A percentile compares a stretch with the other conserved stretches of the same genome.
phyloP scores from a whole-genome alignment of 2,888 invertebrate genomes.

The Orchesella flavescens region DNA sequence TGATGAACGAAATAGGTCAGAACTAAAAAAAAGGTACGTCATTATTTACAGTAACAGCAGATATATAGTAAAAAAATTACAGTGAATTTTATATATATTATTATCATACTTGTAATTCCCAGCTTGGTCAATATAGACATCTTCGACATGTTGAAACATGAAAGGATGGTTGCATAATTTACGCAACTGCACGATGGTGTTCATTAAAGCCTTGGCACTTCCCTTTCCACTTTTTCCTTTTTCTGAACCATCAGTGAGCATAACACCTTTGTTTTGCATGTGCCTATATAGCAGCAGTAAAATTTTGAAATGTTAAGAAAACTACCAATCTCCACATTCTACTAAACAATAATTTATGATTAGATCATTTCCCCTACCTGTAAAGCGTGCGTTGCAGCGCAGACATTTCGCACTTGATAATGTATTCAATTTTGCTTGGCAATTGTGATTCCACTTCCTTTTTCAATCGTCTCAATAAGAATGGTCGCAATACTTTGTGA shows the following conservation, averaged over 20 bases:
- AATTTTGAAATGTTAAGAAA: too few species aligned
- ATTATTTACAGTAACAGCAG: too few species aligned
- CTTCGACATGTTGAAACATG: constrained; percentile 99
- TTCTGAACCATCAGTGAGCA: constrained; percentile 95
- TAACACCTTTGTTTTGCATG: constrained; percentile 97
- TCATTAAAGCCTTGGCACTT: constrained; percentile 97
- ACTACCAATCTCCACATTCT: too few species aligned
- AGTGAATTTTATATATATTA: too few species aligned
- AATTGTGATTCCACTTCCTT: constrained; percentile 99
- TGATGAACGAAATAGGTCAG: constrained; percentile 92
- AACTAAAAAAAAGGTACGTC: constrained; percentile 76
- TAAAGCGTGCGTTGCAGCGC: constrained; percentile 95
- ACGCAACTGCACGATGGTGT: constrained; percentile 97
- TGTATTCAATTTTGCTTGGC: constrained; percentile 99
- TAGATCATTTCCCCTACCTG: constrained; percentile 77
- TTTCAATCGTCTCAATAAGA: constrained; percentile 95
- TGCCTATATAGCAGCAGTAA: constrained; percentile 78
- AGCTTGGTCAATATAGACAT: constrained; percentile 92
- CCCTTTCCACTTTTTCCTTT: constrained; percentile 95
- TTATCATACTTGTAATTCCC: constrained; percentile 56
- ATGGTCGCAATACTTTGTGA: constrained; percentile 98
- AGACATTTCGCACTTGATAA: constrained; percentile 99
- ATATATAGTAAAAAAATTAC: too few species aligned
- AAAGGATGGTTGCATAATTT: constrained; percentile 99
- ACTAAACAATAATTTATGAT: not conserved